A percentile compares a stretch with the other conserved stretches of the same genome.
Conservation (phyloP, 2,113 vertebrate species). For the Suncus etruscus region DNA sequence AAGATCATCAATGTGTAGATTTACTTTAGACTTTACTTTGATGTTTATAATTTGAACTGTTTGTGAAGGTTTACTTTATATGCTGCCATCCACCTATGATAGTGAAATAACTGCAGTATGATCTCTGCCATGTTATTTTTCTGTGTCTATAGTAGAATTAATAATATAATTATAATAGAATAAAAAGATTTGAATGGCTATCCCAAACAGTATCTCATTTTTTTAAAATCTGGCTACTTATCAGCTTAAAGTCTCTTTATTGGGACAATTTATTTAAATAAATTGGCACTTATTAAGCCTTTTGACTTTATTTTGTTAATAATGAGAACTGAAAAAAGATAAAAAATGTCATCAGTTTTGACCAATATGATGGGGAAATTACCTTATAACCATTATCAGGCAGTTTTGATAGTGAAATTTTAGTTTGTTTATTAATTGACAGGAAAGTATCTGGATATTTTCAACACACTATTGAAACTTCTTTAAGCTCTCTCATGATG, state of each 20-base stretch:
- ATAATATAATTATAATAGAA: constrained; percentile 21
- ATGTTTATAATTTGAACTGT: neutral
- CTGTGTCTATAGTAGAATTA: neutral
- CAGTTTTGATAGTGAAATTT: neutral
- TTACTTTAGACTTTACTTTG: neutral
- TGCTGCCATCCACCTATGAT: neutral
- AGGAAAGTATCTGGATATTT: neutral
- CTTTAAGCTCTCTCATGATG: neutral
- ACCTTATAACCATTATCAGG: neutral
- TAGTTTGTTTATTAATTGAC: neutral
- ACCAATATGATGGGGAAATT: constrained; percentile 7
- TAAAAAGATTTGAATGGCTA: neutral
- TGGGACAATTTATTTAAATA: neutral
- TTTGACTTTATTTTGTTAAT: constrained; percentile 24
- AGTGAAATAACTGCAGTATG: neutral
- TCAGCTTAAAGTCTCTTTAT: neutral
- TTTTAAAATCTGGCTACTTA: neutral
- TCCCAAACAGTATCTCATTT: neutral
- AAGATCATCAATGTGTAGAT: neutral
- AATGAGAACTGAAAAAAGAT: neutral
- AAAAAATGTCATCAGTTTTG: neutral
- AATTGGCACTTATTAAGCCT: neutral
- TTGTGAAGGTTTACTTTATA: neutral
- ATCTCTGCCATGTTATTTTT: neutral
- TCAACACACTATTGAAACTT: neutral